phyloP scores from a whole-genome alignment of 2,113 vertebrate genomes.

The Hemichromis elongatus region DNA sequence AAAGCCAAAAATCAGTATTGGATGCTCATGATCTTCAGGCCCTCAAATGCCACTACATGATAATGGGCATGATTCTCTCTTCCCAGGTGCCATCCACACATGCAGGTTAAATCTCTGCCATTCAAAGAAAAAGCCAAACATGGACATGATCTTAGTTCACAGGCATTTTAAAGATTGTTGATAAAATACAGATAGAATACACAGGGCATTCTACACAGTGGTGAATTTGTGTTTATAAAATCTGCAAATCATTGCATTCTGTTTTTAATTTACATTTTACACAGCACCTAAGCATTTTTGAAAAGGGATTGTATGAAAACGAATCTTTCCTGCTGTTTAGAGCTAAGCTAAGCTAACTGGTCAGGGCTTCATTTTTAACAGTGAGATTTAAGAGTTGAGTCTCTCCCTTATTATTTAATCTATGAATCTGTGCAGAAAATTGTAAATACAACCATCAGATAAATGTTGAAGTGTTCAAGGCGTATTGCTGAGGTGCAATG shows the following conservation, averaged over 20 bases:
- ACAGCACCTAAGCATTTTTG: background rate
- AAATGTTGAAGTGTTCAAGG: background rate
- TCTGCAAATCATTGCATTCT: background rate
- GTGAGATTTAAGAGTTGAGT: background rate
- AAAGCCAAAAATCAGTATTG: background rate
- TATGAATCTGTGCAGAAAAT: background rate
- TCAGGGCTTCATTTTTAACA: background rate
- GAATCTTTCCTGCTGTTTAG: background rate
- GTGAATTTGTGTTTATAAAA: background rate
- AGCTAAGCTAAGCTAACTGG: background rate
- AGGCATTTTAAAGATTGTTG: background rate
- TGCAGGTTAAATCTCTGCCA: background rate
- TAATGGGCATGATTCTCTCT: background rate
- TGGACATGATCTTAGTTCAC: background rate
- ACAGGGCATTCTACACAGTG: background rate
- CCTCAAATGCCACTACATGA: background rate
- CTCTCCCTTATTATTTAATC: background rate
- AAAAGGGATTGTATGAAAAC: background rate
- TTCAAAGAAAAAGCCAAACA: background rate
- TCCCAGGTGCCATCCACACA: background rate
- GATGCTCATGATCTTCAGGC: background rate
- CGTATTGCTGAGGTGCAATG: background rate
- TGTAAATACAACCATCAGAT: background rate
- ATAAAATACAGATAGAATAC: too few species aligned
- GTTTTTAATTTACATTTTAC: background rate